A percentile compares a stretch with the other conserved stretches of the same genome.
These are phyloP conservation scores for Tyrannus savana DNA, from an alignment of 2,113 vertebrate species.

Conservation along the genomic window DNA sequence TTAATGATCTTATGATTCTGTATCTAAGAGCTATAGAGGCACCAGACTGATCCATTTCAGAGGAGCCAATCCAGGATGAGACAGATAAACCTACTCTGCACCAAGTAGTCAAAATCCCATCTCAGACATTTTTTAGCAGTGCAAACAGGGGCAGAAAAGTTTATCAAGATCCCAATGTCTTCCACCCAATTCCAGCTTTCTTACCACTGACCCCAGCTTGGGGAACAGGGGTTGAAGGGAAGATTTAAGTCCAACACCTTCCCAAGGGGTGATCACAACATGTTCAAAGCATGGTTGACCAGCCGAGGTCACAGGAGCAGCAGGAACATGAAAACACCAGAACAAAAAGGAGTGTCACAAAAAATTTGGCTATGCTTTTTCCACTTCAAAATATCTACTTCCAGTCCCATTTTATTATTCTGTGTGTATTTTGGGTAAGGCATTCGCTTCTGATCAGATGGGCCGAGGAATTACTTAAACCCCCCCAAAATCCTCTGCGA, in stretches of 20 bases:
- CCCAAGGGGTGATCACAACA: background rate
- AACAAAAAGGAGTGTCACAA: background rate
- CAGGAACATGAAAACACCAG: rapidly evolving
- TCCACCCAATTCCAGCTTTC: background rate
- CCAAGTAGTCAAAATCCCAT: background rate
- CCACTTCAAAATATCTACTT: background rate
- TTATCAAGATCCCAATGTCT: background rate
- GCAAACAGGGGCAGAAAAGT: background rate
- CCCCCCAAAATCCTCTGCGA: background rate
- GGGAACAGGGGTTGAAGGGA: background rate
- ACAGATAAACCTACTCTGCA: background rate
- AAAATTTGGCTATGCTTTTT: background rate
- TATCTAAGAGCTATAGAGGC: background rate
- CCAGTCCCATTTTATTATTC: background rate
- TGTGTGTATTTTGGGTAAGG: background rate
- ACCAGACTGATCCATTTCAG: background rate
- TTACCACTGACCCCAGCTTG: background rate
- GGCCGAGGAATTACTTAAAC: background rate
- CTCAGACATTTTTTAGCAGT: background rate
- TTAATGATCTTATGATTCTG: too few relatives aligned
- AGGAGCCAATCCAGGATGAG: background rate
- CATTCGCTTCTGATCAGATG: background rate
- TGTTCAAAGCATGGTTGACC: background rate
- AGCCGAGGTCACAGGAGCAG: background rate
- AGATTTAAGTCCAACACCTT: background rate